These are phyloP conservation scores for Alentia gelatinosa DNA, from an alignment of 2,888 invertebrate species.

Conservation along the genomic window DNA sequence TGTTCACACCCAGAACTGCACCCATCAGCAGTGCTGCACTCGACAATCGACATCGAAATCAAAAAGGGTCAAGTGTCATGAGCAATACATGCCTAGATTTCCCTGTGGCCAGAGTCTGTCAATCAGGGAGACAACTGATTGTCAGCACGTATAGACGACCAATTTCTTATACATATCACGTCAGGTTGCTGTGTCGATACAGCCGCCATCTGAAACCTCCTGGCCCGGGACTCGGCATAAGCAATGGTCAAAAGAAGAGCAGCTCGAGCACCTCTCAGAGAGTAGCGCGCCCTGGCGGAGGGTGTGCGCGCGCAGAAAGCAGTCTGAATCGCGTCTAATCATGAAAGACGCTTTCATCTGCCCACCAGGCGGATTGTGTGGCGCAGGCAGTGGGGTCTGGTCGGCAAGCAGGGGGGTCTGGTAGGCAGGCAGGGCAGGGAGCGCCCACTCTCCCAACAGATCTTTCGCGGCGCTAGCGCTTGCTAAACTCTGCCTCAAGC, in stretches of 20 bases:
- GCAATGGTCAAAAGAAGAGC: not conserved
- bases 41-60: not conserved
- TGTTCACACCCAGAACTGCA: not conserved
- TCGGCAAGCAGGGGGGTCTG: too few species aligned
- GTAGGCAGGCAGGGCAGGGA: too few species aligned
- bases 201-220: not conserved
- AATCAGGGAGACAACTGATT: constrained; percentile 8
- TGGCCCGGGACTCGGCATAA: not conserved
- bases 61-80: not conserved
- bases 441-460: too few species aligned
- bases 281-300: too few species aligned
- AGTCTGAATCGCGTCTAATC: not conserved
- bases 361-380: not conserved
- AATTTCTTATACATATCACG: constrained; percentile 22
- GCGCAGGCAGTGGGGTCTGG: too few species aligned
- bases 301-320: not conserved
- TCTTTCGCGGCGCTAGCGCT: too few species aligned
- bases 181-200: not conserved
- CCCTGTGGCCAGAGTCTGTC: not conserved
- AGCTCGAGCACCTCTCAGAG: not conserved
- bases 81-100: not conserved
- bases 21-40: not conserved
- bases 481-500: too few species aligned
- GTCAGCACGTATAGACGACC: not conserved
- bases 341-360: not conserved